Base-by-base conservation (phyloP, 2,797 vertebrate genomes). In the Coilia nasus region DNA sequence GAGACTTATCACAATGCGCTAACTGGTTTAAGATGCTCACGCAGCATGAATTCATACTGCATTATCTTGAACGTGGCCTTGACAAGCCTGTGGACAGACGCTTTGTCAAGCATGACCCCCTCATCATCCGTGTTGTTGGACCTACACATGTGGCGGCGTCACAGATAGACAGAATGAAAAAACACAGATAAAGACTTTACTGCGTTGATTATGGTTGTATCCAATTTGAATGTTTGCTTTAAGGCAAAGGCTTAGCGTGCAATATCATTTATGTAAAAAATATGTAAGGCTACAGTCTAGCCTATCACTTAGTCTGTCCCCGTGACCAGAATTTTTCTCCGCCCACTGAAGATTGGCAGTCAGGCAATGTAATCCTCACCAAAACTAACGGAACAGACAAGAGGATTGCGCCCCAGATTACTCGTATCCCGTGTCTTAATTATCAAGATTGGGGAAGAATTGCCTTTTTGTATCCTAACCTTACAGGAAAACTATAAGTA, bases 301-400 rank as follows among this genome's bases (percentile, higher is more conserved):
- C 71, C 71, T 78, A 78, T 78, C 71, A 78, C 15, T 78, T 35
- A 78, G 71, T 44, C 71, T 31, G 71, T 78, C 71, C 71, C 71
- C 71, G 71, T 78, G 71, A 78, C 71, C 71, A 78, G 19, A 41
- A 21, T 78, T 41, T 78, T 78, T 78, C 71, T 78, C 71, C 71
- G 71, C 71, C 71, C 71, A 78, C 71, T 78, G 71, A 78, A 78
- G 71, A 78, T 78, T 78, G 71, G 71, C 71, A 78, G 71, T 17
- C 71, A 78, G 71, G 71, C 71, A 78, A 78, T 78, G 71, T 78
- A 78, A 78, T 78, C 71, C 71, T 78, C 31, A 78, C 71, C 35
- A 44, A 78, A 78, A 78, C 71, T 44, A 78, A 78, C 71, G 71
- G 71, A 44, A 78, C 44, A 78, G 71, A 78, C 71, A 78, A 78